These are phyloP conservation scores for Linyphia triangularis DNA, from an alignment of 2,888 invertebrate species.

Conservation along the genomic window DNA sequence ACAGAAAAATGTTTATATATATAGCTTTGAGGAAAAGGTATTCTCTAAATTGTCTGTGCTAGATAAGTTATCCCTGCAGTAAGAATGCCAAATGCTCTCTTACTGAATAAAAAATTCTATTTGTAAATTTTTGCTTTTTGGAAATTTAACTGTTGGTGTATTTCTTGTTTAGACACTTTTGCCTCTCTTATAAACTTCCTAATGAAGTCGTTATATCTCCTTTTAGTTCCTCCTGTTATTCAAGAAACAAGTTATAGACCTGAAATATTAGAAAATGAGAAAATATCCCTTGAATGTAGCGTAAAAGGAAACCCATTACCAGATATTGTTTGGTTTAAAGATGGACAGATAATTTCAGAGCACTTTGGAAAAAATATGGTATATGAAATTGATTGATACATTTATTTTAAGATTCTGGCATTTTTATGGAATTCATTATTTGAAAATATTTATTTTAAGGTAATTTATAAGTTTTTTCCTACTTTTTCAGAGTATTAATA, in stretches of 20 bases:
- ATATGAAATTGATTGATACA: neutral
- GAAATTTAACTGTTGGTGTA: neutral
- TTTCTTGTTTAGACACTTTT: neutral
- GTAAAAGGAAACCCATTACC: slow-evolving; percentile 77
- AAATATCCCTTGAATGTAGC: slow-evolving; percentile 49
- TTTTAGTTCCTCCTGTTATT: slow-evolving; percentile 60
- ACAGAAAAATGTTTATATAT: too few relatives aligned
- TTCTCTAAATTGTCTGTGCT: too few relatives aligned
- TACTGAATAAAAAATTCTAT: neutral
- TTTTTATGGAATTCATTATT: too few relatives aligned
- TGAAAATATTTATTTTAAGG: neutral
- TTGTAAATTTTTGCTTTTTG: neutral
- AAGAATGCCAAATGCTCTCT: too few relatives aligned
- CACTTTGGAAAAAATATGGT: slow-evolving; percentile 53
- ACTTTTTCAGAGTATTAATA: slow-evolving; percentile 43
- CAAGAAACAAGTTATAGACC: slow-evolving; percentile 9
- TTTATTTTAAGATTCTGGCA: neutral
- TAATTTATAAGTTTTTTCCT: neutral
- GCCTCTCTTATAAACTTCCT: neutral
- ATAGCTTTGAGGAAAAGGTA: too few relatives aligned
- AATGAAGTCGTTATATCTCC: neutral
- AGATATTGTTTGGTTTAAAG: slow-evolving; percentile 77
- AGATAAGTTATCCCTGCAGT: too few relatives aligned
- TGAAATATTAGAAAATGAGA: slow-evolving; percentile 76
- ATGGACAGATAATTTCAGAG: slow-evolving; percentile 75